Base-by-base conservation (phyloP, 2,888 invertebrate species). In the Scotopteryx bipunctaria region DNA sequence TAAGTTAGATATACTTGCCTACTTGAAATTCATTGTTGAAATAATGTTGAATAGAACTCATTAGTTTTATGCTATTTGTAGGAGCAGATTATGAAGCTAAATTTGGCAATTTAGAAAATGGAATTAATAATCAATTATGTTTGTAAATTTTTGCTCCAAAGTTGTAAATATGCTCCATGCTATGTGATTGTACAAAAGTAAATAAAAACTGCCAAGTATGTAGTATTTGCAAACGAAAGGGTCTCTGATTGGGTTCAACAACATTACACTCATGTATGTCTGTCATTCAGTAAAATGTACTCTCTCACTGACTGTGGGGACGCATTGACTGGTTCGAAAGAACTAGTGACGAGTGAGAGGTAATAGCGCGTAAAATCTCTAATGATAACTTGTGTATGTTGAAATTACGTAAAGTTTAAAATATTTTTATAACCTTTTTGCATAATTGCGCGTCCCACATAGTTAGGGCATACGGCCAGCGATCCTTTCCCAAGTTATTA, bases 101-200 rank as follows among this genome's bases (percentile, higher is more conserved):
- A 25, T 37, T n/a, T 35, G 11, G 13, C 13, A n/a, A 11, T 38
- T 36, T 19, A 21, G 8, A 11, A 15, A 42, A 42, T 31, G 31
- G 32, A 43, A 37, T 37, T 23, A 16, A n/a, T n/a, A n/a, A 27
- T 6, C n/a, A 44, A 45, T 35, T 13, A 16, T 49, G 32, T 47
- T 14, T 55, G 46, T 59, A 59, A 42, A 51, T 54, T 37, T 44
- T 38, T 29, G 45, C 21, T 35, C 15, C 11, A 21, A 42, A 40
- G 19, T 16, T 46, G 44, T 49, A 58, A 51, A 53, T 53, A 52
- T 61, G 61, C 23, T 36, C 29, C 15, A 25, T 13, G 35, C 25
- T 8, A 36, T 44, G 41, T 32, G 11, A 36, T 45, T 31, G 45
- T 48, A 42, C 42, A 6, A 17, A 36, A 17, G 16, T 45, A 36